Evolutionary conservation across 1,140 invertebrate genomes (phyloP), one percentile per base, ranked within the genome.

Genomic region (Euwallacea similis): DNA sequence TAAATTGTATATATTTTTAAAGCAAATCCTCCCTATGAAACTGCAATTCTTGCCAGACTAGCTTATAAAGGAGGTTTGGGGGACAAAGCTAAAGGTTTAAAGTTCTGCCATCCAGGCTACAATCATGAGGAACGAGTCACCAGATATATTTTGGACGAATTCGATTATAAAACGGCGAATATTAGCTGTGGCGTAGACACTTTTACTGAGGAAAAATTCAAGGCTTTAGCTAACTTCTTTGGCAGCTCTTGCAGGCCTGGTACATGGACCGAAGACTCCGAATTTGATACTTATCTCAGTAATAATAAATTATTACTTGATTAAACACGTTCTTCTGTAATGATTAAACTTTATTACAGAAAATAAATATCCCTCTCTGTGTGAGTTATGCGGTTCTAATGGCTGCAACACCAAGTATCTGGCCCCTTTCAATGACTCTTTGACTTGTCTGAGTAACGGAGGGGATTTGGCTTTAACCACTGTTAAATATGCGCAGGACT

Each of bases 61-160:
- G 9, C 75, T 72, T 46, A 81, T 61, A 15, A 76, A 82, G 70
- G 78, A 67, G 0, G 79, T 75, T 61, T 84, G 82, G 0, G 74
- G 87, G 1, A 78, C 8, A 80, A 80, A 15, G 78, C 88, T 0
- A 81, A 79, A 65, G 82, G 83, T 2, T 82, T 80, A 3, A 84
- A 82, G n/a, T 86, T 87, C 73, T 90, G 88, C 72, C 88, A 89
- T 78, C 88, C 88, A 6, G 88, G 88, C 0, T 85, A 88, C 16
- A 78, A 82, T 11, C 80, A 84, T 2, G 81, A 84, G 2, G 82
- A 85, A 61, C 80, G 82, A 9, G 87, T 87, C 84, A 87, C 85
- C 8, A 84, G 87, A 69, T 80, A 83, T 6, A 82, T 89, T 15
- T 76, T 88, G 10, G 88, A 87, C 75, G 81, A 85, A 61, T 86